Evolutionary conservation across 2,888 invertebrate species (phyloP).

Genomic region (Hemistola chrysoprasaria): DNA sequence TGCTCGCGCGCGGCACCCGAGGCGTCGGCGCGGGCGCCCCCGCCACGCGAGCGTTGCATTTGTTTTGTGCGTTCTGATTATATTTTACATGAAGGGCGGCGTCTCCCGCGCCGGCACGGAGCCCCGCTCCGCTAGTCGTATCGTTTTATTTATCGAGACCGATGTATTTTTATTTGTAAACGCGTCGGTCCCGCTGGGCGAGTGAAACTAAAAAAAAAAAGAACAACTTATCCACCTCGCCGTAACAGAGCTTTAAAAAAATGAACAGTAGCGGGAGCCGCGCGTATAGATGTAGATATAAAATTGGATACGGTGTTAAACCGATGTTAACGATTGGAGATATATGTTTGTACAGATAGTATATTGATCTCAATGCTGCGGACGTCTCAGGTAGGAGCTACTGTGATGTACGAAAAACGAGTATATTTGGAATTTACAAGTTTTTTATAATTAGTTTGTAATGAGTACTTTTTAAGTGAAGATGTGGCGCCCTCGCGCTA

Average conservation of each 20-base stretch:
- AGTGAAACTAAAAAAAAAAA: conserved; percentile 17
- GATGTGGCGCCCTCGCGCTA: conserved; percentile 54
- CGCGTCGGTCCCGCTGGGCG: conserved; percentile 33
- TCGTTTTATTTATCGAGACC: conserved; percentile 77
- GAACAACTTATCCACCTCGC: conserved; percentile 37
- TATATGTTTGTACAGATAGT: conserved; percentile 77
- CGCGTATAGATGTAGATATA: conserved; percentile 68
- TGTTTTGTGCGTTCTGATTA: background rate
- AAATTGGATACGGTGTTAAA: conserved; percentile 67
- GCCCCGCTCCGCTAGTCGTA: conserved; percentile 59
- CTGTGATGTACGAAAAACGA: conserved; percentile 81
- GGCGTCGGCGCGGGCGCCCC: conserved; percentile 36
- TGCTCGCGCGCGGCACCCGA: conserved; percentile 40
- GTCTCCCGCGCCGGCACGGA: conserved; percentile 43
- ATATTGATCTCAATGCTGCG: conserved; percentile 78
- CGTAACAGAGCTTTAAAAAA: conserved; percentile 64
- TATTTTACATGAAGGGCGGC: conserved; percentile 9
- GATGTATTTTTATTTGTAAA: conserved; percentile 57
- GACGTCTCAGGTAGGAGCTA: conserved; percentile 59
- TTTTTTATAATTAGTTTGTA: conserved; percentile 81
- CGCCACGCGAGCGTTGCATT: conserved; percentile 32
- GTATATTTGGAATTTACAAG: conserved; percentile 81
- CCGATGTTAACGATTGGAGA: conserved; percentile 73
- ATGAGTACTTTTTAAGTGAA: conserved; percentile 76
- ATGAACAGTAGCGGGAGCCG: conserved; percentile 38